A percentile compares a stretch with the other conserved stretches of the same genome.
Conservation (phyloP, 2,888 invertebrate genomes). For the Himalopsyche tibetana region DNA sequence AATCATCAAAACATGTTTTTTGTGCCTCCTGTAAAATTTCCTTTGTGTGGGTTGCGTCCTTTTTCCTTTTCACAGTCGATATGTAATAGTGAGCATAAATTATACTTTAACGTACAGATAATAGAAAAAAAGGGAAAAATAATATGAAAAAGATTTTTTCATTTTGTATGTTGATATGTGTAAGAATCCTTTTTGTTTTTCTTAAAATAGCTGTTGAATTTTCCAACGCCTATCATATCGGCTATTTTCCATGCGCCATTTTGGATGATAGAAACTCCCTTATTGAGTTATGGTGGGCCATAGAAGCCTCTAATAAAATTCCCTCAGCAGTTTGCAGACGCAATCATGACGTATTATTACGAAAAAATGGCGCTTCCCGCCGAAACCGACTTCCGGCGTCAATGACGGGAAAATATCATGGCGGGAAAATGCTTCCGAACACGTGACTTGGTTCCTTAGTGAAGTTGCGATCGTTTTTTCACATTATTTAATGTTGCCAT, state of each 20-base stretch:
- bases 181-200: too few relatives aligned
- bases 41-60: too few relatives aligned
- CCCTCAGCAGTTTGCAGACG: slow-evolving; percentile 37
- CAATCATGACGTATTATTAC: slow-evolving; percentile 58
- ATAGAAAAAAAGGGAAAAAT: too few relatives aligned
- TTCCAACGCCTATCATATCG: not conserved
- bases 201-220: too few relatives aligned
- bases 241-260: slow-evolving; percentile 11
- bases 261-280: not conserved
- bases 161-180: too few relatives aligned
- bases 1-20: too few relatives aligned
- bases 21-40: too few relatives aligned
- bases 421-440: slow-evolving; percentile 33
- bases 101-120: too few relatives aligned
- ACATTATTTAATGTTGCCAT: slow-evolving; percentile 7
- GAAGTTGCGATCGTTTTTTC: slow-evolving; percentile 3
- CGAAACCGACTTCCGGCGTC: slow-evolving; percentile 49
- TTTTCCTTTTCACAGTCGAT: too few relatives aligned
- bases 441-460: slow-evolving; percentile 51
- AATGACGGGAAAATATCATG: slow-evolving; percentile 49
- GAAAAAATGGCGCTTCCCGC: slow-evolving; percentile 44
- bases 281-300: slow-evolving; percentile 53
- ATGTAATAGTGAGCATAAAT: too few relatives aligned
- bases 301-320: slow-evolving; percentile 53
- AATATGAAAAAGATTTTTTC: too few relatives aligned